Evolutionary conservation across 2,113 vertebrate species (phyloP), one percentile per base, ranked within the genome.

Genomic region (Pundamilia nyererei): DNA sequence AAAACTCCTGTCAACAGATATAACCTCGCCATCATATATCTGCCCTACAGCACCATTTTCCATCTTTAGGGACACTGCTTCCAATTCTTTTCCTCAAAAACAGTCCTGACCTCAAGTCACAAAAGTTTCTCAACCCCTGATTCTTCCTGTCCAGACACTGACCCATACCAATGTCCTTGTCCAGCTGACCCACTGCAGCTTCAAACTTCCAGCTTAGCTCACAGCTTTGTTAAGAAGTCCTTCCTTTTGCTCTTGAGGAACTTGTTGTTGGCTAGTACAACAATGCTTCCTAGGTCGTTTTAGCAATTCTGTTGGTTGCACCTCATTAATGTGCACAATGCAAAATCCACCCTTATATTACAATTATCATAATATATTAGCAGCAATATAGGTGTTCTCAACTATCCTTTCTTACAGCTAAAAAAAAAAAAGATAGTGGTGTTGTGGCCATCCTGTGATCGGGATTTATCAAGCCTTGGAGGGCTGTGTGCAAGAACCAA

Each of bases 111-210:
- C 89, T 90, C 56, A 81, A 84, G 83, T 89, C 86, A 72, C 75
- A 72, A 51, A 45, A 58, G 56, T 55, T 83, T 89, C 49, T 87
- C 60, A 80, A 72, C 90, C 84, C 9, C 29, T 90, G 89, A 88
- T 92, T 92, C 86, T 91, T 95, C 93, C 94, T 95, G 93, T 85
- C 89, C 93, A 95, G 95, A 95, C 94, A 88, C 31, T 86, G 55
- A 94, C 87, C 88, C 79, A 38, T 83, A 83, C 81, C 14, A 21
- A 33, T 56, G 86, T 94, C 92, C 92, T 91, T 91, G 89, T 87
- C 85, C 38, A 54, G 68, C 62, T 91, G 91, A 93, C 65, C 89
- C 92, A 62, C 70, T 77, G 10, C 33, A 72, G 79, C 89, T 72
- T 72, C 79, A 88, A 70, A 84, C 49, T 86, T 85, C 87, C 87